Evolutionary conservation across 2,113 vertebrate genomes (phyloP).

Genomic region (Halichoerus grypus): DNA sequence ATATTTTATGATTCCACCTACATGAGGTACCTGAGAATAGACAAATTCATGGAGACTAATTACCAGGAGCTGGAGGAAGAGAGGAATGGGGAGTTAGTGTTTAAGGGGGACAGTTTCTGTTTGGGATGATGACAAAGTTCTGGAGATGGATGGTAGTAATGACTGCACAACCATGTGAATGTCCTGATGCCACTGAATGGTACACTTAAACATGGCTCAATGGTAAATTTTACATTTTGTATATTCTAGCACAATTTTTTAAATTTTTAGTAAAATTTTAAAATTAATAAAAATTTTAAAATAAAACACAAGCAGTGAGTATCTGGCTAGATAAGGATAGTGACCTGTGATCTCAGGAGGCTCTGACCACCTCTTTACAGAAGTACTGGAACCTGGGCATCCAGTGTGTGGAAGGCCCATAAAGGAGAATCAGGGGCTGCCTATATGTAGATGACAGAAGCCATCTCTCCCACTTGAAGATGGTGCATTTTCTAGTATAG

Average conservation of each 20-base stretch:
- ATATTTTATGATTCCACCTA: background rate
- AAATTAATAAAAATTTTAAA: background rate
- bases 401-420: background rate
- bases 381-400: background rate
- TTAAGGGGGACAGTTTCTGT: background rate
- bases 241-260: background rate
- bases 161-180: background rate
- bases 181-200: background rate
- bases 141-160: background rate
- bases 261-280: background rate
- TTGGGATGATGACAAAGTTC: background rate
- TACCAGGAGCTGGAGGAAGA: background rate
- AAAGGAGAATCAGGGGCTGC: background rate
- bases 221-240: background rate
- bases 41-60: background rate
- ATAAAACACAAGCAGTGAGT: background rate
- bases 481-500: background rate
- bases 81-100: background rate
- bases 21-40: background rate
- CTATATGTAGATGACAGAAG: background rate
- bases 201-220: background rate
- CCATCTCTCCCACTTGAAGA: background rate
- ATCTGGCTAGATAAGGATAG: background rate
- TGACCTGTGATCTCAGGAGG: background rate
- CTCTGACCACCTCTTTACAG: background rate